Conservation (phyloP, 2,113 vertebrate genomes). For the Rhynchomys soricoides region DNA sequence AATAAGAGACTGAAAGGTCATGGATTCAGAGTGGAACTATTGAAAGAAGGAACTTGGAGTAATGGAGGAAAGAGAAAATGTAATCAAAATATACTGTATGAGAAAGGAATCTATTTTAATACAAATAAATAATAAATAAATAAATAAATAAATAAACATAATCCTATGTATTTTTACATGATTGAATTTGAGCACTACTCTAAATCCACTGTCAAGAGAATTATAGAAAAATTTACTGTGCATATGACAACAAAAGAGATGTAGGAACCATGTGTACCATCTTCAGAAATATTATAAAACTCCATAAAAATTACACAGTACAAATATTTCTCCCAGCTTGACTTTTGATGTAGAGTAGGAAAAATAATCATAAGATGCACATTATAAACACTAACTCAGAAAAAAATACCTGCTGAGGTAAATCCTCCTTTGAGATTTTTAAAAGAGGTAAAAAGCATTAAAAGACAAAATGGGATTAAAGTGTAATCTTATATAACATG, state of each 20-base stretch:
- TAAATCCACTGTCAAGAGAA: neutral
- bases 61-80: neutral
- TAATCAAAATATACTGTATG: neutral
- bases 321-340: neutral
- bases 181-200: neutral
- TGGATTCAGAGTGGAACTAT: neutral
- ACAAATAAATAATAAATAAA: neutral
- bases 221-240: neutral
- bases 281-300: neutral
- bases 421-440: neutral
- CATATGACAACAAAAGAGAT: neutral
- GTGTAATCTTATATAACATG: neutral
- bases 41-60: neutral
- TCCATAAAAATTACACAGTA: neutral
- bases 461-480: slow-evolving; percentile 26
- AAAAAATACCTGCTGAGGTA: neutral
- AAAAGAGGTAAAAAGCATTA: slow-evolving; percentile 2
- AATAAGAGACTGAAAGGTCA: neutral
- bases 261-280: neutral
- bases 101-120: neutral
- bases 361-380: neutral
- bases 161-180: neutral
- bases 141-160: neutral
- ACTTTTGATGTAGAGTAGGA: neutral
- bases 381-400: neutral